A percentile compares a stretch with the other conserved stretches of the same genome.
Conservation (phyloP, 2,797 vertebrate species). For the Pipistrellus kuhlii region DNA sequence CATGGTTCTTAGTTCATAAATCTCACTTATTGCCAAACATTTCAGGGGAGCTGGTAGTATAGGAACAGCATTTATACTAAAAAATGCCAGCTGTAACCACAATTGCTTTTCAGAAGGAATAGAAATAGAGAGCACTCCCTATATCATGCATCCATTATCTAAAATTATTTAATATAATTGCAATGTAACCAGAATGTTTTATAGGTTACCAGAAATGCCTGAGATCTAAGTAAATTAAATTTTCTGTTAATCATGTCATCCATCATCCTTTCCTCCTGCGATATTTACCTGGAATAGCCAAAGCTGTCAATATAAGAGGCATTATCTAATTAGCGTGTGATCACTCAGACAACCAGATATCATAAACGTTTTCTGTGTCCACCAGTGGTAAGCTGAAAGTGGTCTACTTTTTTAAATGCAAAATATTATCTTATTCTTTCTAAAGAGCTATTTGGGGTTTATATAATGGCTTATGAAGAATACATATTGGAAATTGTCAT, state of each 20-base stretch:
- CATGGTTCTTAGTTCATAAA: not conserved
- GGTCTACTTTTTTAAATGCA: not conserved
- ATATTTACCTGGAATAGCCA: constrained; percentile 34
- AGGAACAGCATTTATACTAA: not conserved
- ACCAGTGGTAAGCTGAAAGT: not conserved
- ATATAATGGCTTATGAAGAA: not conserved
- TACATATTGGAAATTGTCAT: not conserved
- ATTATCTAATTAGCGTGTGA: not conserved
- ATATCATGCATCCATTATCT: not conserved
- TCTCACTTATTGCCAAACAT: constrained; percentile 3
- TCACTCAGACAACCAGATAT: not conserved
- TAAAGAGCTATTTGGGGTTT: not conserved
- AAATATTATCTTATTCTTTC: constrained; percentile 23
- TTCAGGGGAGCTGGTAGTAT: not conserved
- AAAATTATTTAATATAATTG: constrained; percentile 25
- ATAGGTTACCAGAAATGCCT: not conserved
- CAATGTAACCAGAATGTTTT: not conserved
- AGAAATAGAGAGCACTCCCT: not conserved
- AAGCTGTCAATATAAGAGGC: not conserved
- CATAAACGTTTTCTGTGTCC: not conserved
- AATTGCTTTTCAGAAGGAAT: not conserved
- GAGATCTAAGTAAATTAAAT: not conserved
- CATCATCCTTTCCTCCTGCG: not conserved
- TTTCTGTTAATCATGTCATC: constrained; percentile 43
- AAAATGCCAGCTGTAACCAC: not conserved